phyloP scores from a whole-genome alignment of 2,888 invertebrate genomes.

The Aspidapion aeneum region DNA sequence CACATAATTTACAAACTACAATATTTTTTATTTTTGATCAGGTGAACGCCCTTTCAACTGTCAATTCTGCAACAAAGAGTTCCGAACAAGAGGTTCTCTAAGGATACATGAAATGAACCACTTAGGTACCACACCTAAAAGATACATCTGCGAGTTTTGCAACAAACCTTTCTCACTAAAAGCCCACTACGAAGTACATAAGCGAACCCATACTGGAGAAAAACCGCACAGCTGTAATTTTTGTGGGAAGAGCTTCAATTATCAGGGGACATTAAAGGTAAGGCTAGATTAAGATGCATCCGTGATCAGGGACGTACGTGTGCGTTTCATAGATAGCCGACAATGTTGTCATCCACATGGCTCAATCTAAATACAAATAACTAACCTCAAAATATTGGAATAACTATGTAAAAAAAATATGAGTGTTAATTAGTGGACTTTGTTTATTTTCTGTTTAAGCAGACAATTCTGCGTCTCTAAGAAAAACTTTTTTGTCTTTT shows the following conservation, averaged over 20 bases:
- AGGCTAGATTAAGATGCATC: too few species aligned
- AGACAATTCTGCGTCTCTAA: too few species aligned
- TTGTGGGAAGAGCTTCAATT: slow-evolving; percentile 28
- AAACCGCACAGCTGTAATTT: slow-evolving; percentile 33
- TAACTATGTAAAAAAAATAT: too few species aligned
- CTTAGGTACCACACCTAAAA: slow-evolving; percentile 24
- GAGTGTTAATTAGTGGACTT: too few species aligned
- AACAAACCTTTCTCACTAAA: slow-evolving; percentile 26
- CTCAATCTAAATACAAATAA: too few species aligned
- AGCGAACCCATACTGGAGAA: slow-evolving; percentile 34
- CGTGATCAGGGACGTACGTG: too few species aligned
- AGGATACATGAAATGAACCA: slow-evolving; percentile 28
- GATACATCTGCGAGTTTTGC: slow-evolving; percentile 24
- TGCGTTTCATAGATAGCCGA: too few species aligned
- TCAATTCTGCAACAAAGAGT: slow-evolving; percentile 28
- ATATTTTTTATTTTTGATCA: slow-evolving; percentile 10
- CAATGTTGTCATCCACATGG: too few species aligned
- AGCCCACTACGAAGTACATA: slow-evolving; percentile 28
- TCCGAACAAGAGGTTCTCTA: slow-evolving; percentile 30
- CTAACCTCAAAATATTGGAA: too few species aligned
- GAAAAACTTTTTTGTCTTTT: too few species aligned
- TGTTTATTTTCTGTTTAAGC: too few species aligned
- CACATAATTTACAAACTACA: too few species aligned
- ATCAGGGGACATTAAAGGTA: slow-evolving; percentile 26
- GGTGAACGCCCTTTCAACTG: slow-evolving; percentile 25